Evolutionary conservation across 2,888 invertebrate species (phyloP), one percentile per base, ranked within the genome.

Genomic region (Drosophila meridionalis): DNA sequence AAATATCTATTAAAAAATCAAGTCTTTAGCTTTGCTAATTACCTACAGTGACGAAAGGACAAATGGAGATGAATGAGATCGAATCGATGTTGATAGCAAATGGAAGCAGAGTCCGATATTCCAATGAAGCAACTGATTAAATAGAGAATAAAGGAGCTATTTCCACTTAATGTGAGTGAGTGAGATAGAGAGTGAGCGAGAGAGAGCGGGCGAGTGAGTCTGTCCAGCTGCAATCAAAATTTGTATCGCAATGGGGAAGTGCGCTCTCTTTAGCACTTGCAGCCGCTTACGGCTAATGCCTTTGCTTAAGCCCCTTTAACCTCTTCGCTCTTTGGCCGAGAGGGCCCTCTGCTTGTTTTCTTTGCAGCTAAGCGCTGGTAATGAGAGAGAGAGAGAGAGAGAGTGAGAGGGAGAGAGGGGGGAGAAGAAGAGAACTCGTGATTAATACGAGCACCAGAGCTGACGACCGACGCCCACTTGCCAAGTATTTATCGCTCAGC

Each of bases 401-500:
- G 60, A 53, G 69, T 69, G 62, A 53, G 69, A 69, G 62, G 48
- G 69, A 66, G 60, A 53, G 65, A 61, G 60, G 45, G 65, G 58
- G 60, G 63, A 48, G 75, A 61, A 57, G 53, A 69, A 69, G 53
- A 53, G 58, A 34, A 50, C 50, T 47, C 43, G 58, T 61, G 62
- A 67, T 48, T 48, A 59, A 63, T 60, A 45, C 38, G 59, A 64
- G 77, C 75, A 34, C 6, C 47, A 14, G 38, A 53, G 61, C 58
- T 77, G 80, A 79, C 64, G 80, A 70, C 58, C 76, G 53, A n/a
- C 75, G 70, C 55, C 80, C 75, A 69, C 48, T 78, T 60, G 48
- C 57, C 57, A 61, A 68, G 64, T 68, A 78, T 87, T 84, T 87
- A 80, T 83, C 80, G 75, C 70, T 57, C 60, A 57, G 58, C 55